Percentiles rank a stretch among this genome's conserved stretches.
These are phyloP conservation scores for Silurus glanis DNA, from an alignment of 2,113 vertebrate genomes.

Conservation along the genomic window DNA sequence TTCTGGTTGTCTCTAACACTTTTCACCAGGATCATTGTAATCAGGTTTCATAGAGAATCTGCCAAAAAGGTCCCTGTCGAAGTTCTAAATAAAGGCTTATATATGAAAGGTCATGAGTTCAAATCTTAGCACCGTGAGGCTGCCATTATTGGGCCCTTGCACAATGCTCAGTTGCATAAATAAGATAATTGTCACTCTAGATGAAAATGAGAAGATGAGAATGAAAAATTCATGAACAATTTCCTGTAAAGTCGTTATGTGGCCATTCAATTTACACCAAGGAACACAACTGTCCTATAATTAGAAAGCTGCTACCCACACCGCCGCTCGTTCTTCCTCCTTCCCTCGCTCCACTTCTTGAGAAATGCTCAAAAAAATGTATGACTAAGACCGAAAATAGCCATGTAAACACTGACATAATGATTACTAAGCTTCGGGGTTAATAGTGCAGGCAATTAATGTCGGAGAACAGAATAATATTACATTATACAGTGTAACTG, in stretches of 20 bases:
- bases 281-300: not conserved
- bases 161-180: too few relatives aligned
- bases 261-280: not conserved
- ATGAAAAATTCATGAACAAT: not conserved
- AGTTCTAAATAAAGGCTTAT: too few relatives aligned
- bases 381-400: not conserved
- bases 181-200: too few relatives aligned
- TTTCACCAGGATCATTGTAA: not conserved
- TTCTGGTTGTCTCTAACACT: not conserved
- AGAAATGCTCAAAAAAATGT: not conserved
- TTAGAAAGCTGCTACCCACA: not conserved
- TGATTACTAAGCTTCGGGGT: not conserved
- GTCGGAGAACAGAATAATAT: not conserved
- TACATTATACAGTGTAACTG: not conserved
- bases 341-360: not conserved
- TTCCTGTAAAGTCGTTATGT: not conserved
- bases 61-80: too few relatives aligned
- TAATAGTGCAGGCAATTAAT: not conserved
- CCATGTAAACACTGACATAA: not conserved
- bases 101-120: too few relatives aligned
- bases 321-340: not conserved
- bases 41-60: too few relatives aligned
- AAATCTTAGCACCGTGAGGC: too few relatives aligned
- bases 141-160: too few relatives aligned
- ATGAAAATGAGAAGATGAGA: too few relatives aligned